Percentiles rank a stretch among this genome's conserved stretches.
These are phyloP conservation scores for Thymelicus lineola DNA, from an alignment of 2,888 invertebrate species.

Conservation along the genomic window DNA sequence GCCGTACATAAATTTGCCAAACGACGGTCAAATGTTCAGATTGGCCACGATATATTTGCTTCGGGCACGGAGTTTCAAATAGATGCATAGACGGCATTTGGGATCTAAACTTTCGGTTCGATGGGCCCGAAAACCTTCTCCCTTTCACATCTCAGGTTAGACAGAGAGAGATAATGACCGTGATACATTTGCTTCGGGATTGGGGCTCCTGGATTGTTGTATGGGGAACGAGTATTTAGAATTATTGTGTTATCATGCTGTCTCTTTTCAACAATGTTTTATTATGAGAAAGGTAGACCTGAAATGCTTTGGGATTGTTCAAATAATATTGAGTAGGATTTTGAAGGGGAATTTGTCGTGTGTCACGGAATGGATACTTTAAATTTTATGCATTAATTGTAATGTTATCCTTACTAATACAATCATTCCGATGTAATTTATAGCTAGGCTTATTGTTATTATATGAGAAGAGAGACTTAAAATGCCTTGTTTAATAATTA, in stretches of 20 bases:
- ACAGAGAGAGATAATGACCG: slow-evolving; percentile 9
- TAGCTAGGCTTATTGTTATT: no score
- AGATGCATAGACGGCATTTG: slow-evolving; percentile 31
- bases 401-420: no score
- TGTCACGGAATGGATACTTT: background rate
- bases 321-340: background rate
- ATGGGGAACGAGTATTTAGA: slow-evolving; percentile 27
- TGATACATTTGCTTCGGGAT: slow-evolving; percentile 29
- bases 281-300: background rate
- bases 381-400: background rate
- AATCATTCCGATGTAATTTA: no score
- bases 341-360: background rate
- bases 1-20: slow-evolving; percentile 43
- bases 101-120: slow-evolving; percentile 34
- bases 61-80: slow-evolving; percentile 25
- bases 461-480: no score
- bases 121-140: slow-evolving; percentile 20
- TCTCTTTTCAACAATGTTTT: slow-evolving; percentile 20
- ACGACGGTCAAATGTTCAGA: slow-evolving; percentile 43
- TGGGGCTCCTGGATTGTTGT: slow-evolving; percentile 23
- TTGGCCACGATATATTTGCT: slow-evolving; percentile 42
- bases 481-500: no score
- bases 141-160: slow-evolving; percentile 1
- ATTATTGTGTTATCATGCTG: slow-evolving; percentile 14
- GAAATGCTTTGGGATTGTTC: slow-evolving; percentile 1